A percentile compares a stretch with the other conserved stretches of the same genome.
Evolutionary conservation across 2,797 vertebrate species (phyloP).

Genomic region (Hybognathus amarus): DNA sequence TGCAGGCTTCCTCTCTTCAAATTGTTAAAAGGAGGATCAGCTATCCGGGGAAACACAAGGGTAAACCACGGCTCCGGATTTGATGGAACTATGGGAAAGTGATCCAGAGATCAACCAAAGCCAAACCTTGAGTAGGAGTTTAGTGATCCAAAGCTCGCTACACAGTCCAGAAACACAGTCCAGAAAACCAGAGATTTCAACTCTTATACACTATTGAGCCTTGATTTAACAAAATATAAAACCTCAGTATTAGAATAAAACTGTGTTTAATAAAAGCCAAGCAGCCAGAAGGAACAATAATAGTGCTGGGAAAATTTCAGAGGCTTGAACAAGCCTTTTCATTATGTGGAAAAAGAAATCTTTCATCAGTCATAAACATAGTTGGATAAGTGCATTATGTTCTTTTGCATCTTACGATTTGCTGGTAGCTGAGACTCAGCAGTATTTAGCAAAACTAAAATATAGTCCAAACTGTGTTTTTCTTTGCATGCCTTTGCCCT

Average conservation of each 20-base stretch:
- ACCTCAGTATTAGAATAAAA: slow-evolving; percentile 63
- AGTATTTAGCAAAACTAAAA: slow-evolving; percentile 39
- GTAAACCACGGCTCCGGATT: slow-evolving; percentile 65
- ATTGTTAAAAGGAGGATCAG: slow-evolving; percentile 63
- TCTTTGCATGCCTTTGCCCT: slow-evolving; percentile 52
- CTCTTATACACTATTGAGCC: slow-evolving; percentile 53
- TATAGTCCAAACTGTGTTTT: slow-evolving; percentile 43
- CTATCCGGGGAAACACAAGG: slow-evolving; percentile 59
- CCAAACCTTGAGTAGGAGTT: slow-evolving; percentile 62
- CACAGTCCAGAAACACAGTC: slow-evolving; percentile 74
- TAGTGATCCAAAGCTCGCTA: slow-evolving; percentile 66
- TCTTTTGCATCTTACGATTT: slow-evolving; percentile 8
- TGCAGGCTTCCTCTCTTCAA: slow-evolving; percentile 60
- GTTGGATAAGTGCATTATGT: slow-evolving; percentile 29
- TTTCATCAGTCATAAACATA: slow-evolving; percentile 34
- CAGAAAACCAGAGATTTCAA: slow-evolving; percentile 69
- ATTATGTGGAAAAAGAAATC: slow-evolving; percentile 18
- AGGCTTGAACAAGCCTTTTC: slow-evolving; percentile 33
- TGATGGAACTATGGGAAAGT: slow-evolving; percentile 68
- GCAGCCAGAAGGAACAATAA: slow-evolving; percentile 43
- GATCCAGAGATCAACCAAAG: slow-evolving; percentile 67
- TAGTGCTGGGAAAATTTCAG: slow-evolving; percentile 25
- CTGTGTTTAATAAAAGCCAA: slow-evolving; percentile 52
- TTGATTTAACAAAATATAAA: slow-evolving; percentile 55
- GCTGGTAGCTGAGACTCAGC: slow-evolving; percentile 14